Evolutionary conservation across 2,888 invertebrate genomes (phyloP).

Genomic region (Bellardia pandia): DNA sequence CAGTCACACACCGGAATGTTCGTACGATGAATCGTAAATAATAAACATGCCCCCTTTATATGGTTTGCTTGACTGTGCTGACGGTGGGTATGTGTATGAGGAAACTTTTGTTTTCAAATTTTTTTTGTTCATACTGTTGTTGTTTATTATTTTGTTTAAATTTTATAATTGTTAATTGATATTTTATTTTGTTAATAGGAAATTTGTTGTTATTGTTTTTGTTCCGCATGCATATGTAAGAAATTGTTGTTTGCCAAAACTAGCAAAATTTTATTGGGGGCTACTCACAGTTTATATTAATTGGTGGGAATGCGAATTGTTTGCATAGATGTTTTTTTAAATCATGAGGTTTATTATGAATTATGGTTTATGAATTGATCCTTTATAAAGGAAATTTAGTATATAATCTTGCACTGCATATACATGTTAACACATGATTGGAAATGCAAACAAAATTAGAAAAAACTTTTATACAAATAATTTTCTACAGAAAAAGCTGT

Average conservation of each 20-base stretch:
- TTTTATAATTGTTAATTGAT: constrained; percentile 56
- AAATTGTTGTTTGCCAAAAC: constrained; percentile 28
- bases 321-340: no score
- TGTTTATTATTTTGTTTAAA: constrained; percentile 14
- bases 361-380: no score
- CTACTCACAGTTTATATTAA: background rate
- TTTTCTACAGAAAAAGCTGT: no score
- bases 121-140: background rate
- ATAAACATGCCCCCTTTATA: constrained; percentile 55
- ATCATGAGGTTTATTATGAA: no score
- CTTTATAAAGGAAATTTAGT: no score
- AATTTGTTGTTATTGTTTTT: constrained; percentile 28
- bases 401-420: no score
- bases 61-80: background rate
- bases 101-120: constrained; percentile 47
- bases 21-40: constrained; percentile 33
- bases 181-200: constrained; percentile 39
- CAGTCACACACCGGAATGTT: constrained; percentile 18
- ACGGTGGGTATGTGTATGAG: background rate
- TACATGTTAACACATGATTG: no score
- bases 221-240: constrained; percentile 23
- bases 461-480: no score
- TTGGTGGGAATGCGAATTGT: background rate
- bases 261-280: background rate
- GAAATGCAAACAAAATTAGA: no score